Evolutionary conservation across 2,797 vertebrate genomes (phyloP).

Genomic region (Cynopterus sphinx): DNA sequence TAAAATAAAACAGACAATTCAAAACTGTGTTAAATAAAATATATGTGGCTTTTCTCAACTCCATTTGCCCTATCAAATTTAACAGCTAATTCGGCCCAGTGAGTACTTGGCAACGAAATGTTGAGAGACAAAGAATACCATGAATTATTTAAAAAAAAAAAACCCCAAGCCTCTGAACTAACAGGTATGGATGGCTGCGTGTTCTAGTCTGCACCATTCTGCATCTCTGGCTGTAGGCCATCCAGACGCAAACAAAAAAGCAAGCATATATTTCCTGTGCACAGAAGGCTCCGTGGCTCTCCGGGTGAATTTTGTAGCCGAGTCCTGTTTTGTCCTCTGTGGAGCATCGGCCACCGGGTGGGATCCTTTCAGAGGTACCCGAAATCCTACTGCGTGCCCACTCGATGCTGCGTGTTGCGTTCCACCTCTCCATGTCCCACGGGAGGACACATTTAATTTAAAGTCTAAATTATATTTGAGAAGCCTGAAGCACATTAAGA

Average conservation of each 20-base stretch:
- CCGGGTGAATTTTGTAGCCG: rapidly evolving
- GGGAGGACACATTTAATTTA: constrained; percentile 51
- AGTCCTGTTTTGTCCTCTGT: rapidly evolving
- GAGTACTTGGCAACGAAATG: constrained; percentile 66
- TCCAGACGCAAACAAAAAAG: not conserved
- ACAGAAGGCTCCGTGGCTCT: rapidly evolving
- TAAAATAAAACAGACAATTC: not conserved
- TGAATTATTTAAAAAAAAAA: not conserved
- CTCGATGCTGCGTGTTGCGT: rapidly evolving
- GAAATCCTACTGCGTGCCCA: rapidly evolving
- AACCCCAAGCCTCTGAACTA: not conserved
- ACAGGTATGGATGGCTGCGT: not conserved
- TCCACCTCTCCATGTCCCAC: not conserved
- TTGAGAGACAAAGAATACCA: not conserved
- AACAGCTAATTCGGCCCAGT: constrained; percentile 70
- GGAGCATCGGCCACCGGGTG: rapidly evolving
- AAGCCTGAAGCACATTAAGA: not conserved
- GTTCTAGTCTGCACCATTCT: rapidly evolving
- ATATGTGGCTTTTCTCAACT: not conserved
- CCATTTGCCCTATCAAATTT: constrained; percentile 58
- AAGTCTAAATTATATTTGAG: constrained; percentile 47
- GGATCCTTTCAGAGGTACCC: not conserved
- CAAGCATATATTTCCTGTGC: rapidly evolving
- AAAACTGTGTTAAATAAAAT: not conserved
- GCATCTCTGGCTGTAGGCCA: rapidly evolving